A percentile compares a stretch with the other conserved stretches of the same genome.
These are phyloP conservation scores for Odontothrips loti DNA, from an alignment of 2,888 invertebrate genomes.

Conservation along the genomic window DNA sequence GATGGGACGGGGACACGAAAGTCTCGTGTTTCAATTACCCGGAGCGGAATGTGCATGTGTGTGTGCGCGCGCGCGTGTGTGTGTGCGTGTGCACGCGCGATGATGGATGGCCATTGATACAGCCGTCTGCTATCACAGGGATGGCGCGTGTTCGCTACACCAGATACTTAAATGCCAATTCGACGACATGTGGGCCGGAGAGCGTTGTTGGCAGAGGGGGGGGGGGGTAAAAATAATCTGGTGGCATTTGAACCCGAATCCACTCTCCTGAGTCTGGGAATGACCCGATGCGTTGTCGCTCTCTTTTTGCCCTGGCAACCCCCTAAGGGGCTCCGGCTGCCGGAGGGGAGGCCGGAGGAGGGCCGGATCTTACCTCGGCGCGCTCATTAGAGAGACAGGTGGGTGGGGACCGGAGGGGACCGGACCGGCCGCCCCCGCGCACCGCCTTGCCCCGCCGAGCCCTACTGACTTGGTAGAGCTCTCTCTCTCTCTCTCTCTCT, in stretches of 20 bases:
- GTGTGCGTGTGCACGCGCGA: neutral
- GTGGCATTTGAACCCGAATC: neutral
- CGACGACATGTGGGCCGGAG: neutral
- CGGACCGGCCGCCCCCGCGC: neutral
- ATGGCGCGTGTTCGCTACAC: no score
- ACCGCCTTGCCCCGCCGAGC: neutral
- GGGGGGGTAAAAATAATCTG: no score
- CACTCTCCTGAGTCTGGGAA: neutral
- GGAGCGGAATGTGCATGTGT: neutral
- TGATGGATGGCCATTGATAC: slow-evolving; percentile 14
- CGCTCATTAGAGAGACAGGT: slow-evolving; percentile 1
- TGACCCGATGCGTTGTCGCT: no score
- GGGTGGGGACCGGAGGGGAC: neutral
- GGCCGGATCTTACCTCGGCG: no score
- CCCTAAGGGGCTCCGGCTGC: no score
- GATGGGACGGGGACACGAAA: neutral
- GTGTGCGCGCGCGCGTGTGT: neutral
- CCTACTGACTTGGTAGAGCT: neutral
- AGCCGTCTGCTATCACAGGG: no score
- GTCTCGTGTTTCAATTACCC: slow-evolving; percentile 26
- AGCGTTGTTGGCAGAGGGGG: neutral
- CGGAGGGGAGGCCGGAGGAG: no score
- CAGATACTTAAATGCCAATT: no score
- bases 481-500: neutral
- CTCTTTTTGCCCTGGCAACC: no score